A percentile compares a stretch with the other conserved stretches of the same genome.
phyloP scores from a whole-genome alignment of 2,113 vertebrate genomes.

The Microcebus ravelobensis region DNA sequence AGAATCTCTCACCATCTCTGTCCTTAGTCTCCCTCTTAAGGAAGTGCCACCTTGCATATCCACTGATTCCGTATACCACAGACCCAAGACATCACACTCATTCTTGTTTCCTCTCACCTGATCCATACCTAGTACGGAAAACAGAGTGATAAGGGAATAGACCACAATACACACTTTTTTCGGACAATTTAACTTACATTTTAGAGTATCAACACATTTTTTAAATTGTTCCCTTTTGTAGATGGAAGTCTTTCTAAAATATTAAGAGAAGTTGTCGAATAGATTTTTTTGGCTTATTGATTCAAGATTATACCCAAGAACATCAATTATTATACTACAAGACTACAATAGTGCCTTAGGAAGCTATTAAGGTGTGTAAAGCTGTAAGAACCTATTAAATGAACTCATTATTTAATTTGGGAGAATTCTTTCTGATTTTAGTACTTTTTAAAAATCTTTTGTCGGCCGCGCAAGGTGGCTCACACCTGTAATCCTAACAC shows the following conservation, averaged over 20 bases:
- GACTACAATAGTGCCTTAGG: neutral
- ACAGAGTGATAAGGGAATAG: neutral
- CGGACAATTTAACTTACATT: neutral
- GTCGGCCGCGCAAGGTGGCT: too few species aligned
- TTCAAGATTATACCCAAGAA: neutral
- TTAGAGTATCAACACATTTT: neutral
- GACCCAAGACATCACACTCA: accelerated
- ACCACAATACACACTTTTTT: neutral
- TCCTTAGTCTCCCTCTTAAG: neutral
- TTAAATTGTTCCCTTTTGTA: neutral
- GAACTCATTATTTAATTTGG: neutral
- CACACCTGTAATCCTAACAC: too few species aligned
- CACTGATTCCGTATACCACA: neutral
- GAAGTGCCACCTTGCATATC: neutral
- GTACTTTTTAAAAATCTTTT: neutral
- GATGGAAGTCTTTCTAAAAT: neutral
- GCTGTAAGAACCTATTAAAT: neutral
- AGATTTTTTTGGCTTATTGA: neutral
- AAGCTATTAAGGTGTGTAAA: neutral
- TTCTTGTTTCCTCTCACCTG: neutral
- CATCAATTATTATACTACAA: neutral
- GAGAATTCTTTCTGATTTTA: neutral
- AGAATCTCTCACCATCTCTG: neutral
- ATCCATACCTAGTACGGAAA: neutral
- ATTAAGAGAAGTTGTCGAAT: neutral